Conservation (phyloP, 2,113 vertebrate genomes). For the Eretmochelys imbricata region DNA sequence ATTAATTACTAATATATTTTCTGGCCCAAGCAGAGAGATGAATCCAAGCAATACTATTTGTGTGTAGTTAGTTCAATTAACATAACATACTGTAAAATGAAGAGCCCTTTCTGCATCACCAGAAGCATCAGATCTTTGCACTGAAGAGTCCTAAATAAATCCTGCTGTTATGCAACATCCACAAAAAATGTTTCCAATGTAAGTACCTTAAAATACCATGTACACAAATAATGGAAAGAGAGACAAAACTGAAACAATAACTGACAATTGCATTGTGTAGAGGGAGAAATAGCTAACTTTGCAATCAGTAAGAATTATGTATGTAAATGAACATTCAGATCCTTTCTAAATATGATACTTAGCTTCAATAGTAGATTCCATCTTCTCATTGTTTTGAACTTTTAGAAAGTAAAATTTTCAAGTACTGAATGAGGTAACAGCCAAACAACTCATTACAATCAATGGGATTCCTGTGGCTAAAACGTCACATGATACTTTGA, state of each 20-base stretch:
- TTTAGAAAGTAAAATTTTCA: background rate
- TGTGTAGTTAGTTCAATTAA: constrained; percentile 18
- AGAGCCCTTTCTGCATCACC: background rate
- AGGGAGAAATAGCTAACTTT: constrained; percentile 1
- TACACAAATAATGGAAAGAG: constrained; percentile 56
- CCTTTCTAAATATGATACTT: background rate
- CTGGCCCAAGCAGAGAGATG: constrained; percentile 23
- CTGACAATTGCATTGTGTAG: background rate
- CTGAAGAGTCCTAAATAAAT: constrained; percentile 60
- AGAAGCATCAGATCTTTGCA: constrained; percentile 41
- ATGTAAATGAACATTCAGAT: background rate
- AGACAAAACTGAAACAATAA: background rate
- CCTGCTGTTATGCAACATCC: constrained; percentile 55
- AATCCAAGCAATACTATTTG: background rate
- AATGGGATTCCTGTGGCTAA: background rate
- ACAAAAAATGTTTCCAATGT: constrained; percentile 65
- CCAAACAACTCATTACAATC: background rate
- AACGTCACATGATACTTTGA: background rate
- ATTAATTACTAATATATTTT: background rate
- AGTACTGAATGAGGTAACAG: background rate
- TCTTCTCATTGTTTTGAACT: background rate
- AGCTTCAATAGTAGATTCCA: background rate
- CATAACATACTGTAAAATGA: background rate
- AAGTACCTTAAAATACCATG: constrained; percentile 69
- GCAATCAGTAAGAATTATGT: background rate